Conservation (phyloP, 2,888 invertebrate genomes). For the Hoplodrina ambigua region DNA sequence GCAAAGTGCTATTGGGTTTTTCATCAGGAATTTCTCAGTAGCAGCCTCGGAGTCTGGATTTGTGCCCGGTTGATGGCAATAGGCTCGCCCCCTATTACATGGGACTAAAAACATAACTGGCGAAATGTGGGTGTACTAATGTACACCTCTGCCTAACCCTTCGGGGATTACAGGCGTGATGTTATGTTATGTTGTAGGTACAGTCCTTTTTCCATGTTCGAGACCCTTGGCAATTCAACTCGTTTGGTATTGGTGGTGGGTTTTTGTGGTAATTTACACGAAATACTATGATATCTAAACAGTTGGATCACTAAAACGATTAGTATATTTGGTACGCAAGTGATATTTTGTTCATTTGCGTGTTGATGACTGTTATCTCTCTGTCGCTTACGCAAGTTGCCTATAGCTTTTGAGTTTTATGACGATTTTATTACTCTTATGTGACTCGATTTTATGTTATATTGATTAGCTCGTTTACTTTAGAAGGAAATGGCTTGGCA, state of each 20-base stretch:
- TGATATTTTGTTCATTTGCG: conserved; percentile 36
- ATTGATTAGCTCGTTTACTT: conserved; percentile 48
- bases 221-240: not conserved
- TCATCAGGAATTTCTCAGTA: no score
- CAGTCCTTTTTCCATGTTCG: not conserved
- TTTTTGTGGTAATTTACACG: not conserved
- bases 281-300: not conserved
- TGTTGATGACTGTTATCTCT: conserved; percentile 52
- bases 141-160: no score
- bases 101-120: no score
- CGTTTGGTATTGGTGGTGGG: not conserved
- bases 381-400: conserved; percentile 34
- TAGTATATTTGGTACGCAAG: not conserved
- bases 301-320: not conserved
- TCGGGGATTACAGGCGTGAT: no score
- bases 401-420: conserved; percentile 51
- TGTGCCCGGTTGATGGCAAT: no score
- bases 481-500: conserved; percentile 28
- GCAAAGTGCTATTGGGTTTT: no score
- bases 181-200: no score
- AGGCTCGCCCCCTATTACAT: no score
- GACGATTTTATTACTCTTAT: conserved; percentile 52
- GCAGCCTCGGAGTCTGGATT: no score
- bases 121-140: no score
- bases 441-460: conserved; percentile 45